Evolutionary conservation across 2,888 invertebrate species (phyloP).

Genomic region (Cataglyphis rosenhaueri): DNA sequence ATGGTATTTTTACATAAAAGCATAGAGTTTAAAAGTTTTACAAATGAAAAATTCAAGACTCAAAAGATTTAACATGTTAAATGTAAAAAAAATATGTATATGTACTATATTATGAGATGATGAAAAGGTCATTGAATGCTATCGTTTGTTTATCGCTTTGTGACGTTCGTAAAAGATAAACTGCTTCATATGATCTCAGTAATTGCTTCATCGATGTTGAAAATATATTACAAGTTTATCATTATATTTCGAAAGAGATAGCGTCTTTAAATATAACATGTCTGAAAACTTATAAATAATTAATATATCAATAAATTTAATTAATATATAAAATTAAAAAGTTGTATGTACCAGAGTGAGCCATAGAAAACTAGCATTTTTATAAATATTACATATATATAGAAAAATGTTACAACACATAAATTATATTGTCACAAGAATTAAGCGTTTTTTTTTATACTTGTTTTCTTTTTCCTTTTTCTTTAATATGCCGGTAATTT

Average conservation of each 20-base stretch:
- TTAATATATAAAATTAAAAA: background rate
- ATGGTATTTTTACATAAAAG: background rate
- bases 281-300: background rate
- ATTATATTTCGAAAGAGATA: background rate
- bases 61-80: background rate
- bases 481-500: background rate
- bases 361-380: background rate
- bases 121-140: conserved; percentile 62
- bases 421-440: conserved; percentile 18
- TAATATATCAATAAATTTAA: conserved; percentile 2
- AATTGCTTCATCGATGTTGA: conserved; percentile 5
- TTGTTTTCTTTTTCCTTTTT: background rate
- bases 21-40: background rate
- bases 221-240: conserved; percentile 8
- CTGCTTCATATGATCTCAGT: background rate
- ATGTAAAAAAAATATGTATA: background rate
- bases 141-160: conserved; percentile 66
- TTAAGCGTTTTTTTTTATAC: conserved; percentile 10
- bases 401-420: conserved; percentile 10
- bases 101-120: conserved; percentile 37
- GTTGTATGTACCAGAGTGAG: background rate
- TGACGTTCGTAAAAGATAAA: conserved; percentile 61
- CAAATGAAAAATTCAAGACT: background rate
- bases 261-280: background rate
- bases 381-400: background rate